These are phyloP conservation scores for Acleris sparsana DNA, from an alignment of 2,888 invertebrate genomes.

Conservation along the genomic window DNA sequence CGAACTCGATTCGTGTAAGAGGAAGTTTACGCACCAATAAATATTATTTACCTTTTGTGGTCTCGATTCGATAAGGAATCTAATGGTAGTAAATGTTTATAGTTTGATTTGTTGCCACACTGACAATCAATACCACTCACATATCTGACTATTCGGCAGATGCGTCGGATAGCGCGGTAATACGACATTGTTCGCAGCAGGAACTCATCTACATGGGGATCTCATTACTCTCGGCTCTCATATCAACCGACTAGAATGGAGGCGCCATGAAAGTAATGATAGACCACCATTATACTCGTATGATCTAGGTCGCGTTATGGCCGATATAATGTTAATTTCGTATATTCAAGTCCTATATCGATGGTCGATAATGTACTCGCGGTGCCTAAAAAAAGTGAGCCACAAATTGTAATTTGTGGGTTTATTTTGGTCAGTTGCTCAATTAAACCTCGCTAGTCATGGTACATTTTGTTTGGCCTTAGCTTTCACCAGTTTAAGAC, in stretches of 20 bases:
- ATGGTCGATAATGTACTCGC: not conserved
- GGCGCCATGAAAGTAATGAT: conserved; percentile 50
- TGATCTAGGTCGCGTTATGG: conserved; percentile 38
- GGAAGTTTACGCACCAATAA: conserved; percentile 18
- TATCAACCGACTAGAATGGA: conserved; percentile 48
- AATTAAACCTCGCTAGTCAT: too few species aligned
- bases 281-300: conserved; percentile 41
- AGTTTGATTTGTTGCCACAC: conserved; percentile 28
- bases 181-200: conserved; percentile 68
- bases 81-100: conserved; percentile 24
- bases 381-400: too few species aligned
- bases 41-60: conserved; percentile 11
- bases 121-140: conserved; percentile 34
- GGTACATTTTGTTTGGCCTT: too few species aligned
- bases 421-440: too few species aligned
- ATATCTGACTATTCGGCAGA: conserved; percentile 51
- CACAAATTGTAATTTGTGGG: too few species aligned
- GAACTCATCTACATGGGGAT: conserved; percentile 60
- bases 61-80: conserved; percentile 14
- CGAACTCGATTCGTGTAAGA: not conserved
- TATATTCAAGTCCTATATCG: not conserved
- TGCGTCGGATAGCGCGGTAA: conserved; percentile 55
- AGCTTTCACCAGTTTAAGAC: too few species aligned
- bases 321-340: conserved; percentile 14
- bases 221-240: conserved; percentile 61